Evolutionary conservation across 1,140 invertebrate genomes (phyloP).

Genomic region (Lasaia peninsularis): DNA sequence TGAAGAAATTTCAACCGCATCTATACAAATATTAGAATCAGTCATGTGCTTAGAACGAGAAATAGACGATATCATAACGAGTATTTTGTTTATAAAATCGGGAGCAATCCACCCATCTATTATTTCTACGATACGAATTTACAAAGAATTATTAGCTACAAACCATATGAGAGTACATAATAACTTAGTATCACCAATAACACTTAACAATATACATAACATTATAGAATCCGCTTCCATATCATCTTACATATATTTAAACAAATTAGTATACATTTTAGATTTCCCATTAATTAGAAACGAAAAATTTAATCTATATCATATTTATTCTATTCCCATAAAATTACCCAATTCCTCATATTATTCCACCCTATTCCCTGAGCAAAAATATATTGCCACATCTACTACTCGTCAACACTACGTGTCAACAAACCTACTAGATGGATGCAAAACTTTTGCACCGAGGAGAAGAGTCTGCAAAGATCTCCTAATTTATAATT

Average conservation of each 20-base stretch:
- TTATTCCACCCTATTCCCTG: conserved; percentile 19
- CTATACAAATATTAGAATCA: conserved; percentile 18
- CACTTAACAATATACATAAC: conserved; percentile 7
- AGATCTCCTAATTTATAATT: conserved; percentile 7
- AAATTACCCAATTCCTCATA: conserved; percentile 12
- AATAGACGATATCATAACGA: conserved; percentile 15
- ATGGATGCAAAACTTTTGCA: background rate
- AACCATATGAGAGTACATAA: conserved; percentile 4
- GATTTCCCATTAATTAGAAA: conserved; percentile 7
- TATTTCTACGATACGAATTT: conserved; percentile 9
- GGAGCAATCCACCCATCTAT: conserved; percentile 16
- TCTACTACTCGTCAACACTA: conserved; percentile 10
- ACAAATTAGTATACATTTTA: conserved; percentile 14
- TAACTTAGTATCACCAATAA: conserved; percentile 6
- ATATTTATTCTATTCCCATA: conserved; percentile 13
- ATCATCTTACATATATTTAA: background rate
- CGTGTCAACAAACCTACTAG: background rate
- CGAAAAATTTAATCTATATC: conserved; percentile 3
- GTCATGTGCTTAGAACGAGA: conserved; percentile 14
- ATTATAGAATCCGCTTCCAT: conserved; percentile 8
- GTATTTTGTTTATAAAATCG: conserved; percentile 14
- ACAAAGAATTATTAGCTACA: conserved; percentile 14
- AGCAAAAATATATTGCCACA: conserved; percentile 18
- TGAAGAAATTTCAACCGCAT: conserved; percentile 25
- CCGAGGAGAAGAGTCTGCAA: conserved; percentile 4